Evolutionary conservation across 2,797 vertebrate species (phyloP).

Genomic region (Chiropotes sagulatus): DNA sequence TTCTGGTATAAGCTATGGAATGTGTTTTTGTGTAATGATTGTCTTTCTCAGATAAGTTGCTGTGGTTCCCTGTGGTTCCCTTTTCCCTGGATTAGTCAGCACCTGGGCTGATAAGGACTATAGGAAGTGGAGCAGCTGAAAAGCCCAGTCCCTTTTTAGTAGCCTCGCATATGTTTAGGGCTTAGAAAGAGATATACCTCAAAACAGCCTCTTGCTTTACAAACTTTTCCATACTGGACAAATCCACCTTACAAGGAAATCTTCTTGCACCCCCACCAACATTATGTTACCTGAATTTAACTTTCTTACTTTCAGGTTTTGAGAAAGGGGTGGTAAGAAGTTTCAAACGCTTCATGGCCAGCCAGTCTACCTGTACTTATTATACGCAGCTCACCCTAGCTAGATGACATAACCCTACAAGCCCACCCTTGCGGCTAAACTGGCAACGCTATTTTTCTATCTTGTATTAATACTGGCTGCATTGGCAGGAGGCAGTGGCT

Average conservation of each 20-base stretch:
- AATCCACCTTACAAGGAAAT: not conserved
- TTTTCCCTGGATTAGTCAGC: not conserved
- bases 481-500: rapidly evolving
- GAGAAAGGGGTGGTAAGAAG: not conserved
- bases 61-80: not conserved
- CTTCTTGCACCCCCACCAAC: not conserved
- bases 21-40: not conserved
- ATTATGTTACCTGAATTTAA: not conserved
- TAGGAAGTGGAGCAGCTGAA: not conserved
- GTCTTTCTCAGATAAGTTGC: not conserved
- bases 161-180: not conserved
- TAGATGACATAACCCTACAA: not conserved
- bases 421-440: not conserved
- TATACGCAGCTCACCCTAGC: not conserved
- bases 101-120: not conserved
- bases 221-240: not conserved
- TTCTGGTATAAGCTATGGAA: not conserved
- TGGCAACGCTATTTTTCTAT: not conserved
- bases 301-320: not conserved
- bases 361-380: not conserved
- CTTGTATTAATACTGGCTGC: not conserved
- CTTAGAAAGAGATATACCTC: not conserved
- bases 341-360: not conserved
- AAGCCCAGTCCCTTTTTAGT: not conserved
- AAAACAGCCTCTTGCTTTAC: not conserved